phyloP scores from a whole-genome alignment of 2,113 vertebrate species.

The Lophius piscatorius region DNA sequence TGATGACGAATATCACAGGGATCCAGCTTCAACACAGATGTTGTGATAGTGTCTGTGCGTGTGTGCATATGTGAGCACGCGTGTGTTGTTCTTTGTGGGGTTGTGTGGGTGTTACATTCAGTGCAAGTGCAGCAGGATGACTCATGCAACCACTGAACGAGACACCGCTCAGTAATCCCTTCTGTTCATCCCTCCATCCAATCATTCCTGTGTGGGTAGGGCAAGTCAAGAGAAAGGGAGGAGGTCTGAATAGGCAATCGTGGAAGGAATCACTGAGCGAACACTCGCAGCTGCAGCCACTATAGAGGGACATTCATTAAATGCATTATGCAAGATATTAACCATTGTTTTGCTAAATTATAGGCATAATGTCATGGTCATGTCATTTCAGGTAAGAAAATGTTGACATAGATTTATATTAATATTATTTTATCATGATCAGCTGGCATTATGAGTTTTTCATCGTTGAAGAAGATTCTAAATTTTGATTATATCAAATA shows the following conservation, averaged over 20 bases:
- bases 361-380: background rate
- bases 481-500: too few species aligned
- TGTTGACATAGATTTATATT: too few species aligned
- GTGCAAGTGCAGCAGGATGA: slow-evolving; percentile 71
- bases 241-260: slow-evolving; percentile 43
- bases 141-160: slow-evolving; percentile 75
- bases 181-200: slow-evolving; percentile 58
- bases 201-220: slow-evolving; percentile 45
- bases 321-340: background rate
- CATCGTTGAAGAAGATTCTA: too few species aligned
- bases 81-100: slow-evolving; percentile 9
- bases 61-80: slow-evolving; percentile 26
- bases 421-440: too few species aligned
- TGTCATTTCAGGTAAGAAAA: too few species aligned
- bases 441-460: too few species aligned
- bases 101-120: slow-evolving; percentile 65
- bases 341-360: background rate
- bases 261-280: slow-evolving; percentile 50
- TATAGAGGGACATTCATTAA: slow-evolving; percentile 32
- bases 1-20: slow-evolving; percentile 39
- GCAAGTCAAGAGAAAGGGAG: slow-evolving; percentile 48
- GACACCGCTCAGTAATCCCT: slow-evolving; percentile 67
- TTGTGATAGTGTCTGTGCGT: slow-evolving; percentile 16
- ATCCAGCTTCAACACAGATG: background rate
- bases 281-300: slow-evolving; percentile 25